Evolutionary conservation across 2,797 vertebrate species (phyloP).

Genomic region (Xyrichtys novacula): DNA sequence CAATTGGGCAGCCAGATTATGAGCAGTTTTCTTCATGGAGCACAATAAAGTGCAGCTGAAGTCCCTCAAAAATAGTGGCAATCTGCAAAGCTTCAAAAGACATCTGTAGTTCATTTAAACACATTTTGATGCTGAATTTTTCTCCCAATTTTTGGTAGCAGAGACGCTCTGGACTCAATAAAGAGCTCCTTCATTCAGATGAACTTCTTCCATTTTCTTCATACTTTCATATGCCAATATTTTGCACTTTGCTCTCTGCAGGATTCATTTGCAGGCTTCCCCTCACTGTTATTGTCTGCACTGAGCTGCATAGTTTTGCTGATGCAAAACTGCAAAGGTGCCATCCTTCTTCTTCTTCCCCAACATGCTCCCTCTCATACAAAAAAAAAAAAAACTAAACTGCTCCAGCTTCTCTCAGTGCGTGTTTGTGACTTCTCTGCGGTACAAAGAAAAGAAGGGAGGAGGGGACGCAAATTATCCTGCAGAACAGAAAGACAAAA

Average conservation of each 20-base stretch:
- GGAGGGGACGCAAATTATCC: slow-evolving; percentile 66
- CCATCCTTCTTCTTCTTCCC: slow-evolving; percentile 31
- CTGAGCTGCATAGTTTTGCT: slow-evolving; percentile 10
- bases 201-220: slow-evolving; percentile 7
- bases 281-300: slow-evolving; percentile 19
- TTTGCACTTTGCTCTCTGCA: slow-evolving; percentile 1
- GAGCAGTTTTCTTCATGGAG: slow-evolving; percentile 29
- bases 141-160: slow-evolving; percentile 30
- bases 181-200: slow-evolving; percentile 8
- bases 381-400: slow-evolving; percentile 21
- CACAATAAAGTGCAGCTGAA: slow-evolving; percentile 36
- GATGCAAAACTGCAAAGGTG: slow-evolving; percentile 35
- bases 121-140: slow-evolving; percentile 18
- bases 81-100: slow-evolving; percentile 18
- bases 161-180: slow-evolving; percentile 12
- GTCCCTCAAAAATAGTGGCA: slow-evolving; percentile 21
- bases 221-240: slow-evolving; percentile 24
- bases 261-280: slow-evolving; percentile 29
- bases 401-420: slow-evolving; percentile 47
- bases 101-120: slow-evolving; percentile 31
- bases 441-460: slow-evolving; percentile 35
- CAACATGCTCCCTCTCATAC: slow-evolving; percentile 30
- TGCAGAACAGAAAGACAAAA: slow-evolving; percentile 79
- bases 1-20: slow-evolving; percentile 21
- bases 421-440: slow-evolving; percentile 73